Base-by-base conservation (phyloP, 2,797 vertebrate genomes). In the Coregonus suidteri region DNA sequence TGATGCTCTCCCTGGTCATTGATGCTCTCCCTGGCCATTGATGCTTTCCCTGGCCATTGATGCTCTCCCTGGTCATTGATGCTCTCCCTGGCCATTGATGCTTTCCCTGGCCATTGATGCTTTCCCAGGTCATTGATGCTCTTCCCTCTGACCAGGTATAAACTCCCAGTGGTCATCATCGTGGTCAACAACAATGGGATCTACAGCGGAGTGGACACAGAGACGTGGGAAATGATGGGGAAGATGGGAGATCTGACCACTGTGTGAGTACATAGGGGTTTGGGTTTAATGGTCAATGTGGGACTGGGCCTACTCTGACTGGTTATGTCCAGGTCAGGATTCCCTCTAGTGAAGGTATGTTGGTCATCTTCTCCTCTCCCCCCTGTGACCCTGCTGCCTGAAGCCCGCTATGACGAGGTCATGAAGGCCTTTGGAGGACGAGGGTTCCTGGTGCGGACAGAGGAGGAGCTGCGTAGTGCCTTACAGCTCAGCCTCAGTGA, bases 171-270 rank as follows among this genome's bases (percentile, higher is more conserved):
- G 56, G 81, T 99, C 76, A 91, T 99, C 85, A 96, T 99, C 0
- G 77, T 99, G 51, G 93, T 99, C n/a, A 99, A 99, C 87, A 99
- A 99, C 88, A 99, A 98, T 73, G 98, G 98, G 4, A 99, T 99
- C 89, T 99, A 99, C 89, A 95, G 94, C 72, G 98, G 98, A 72
- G 81, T 99, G 66, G 94, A 97, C 91, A 67, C 86, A 74, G 91
- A 94, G 59, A 90, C 93, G 0, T 99, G 98, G 98, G 94, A 93
- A 76, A 91, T 94, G 85, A 92, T 96, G 90, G 78, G 92, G 73
- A 93, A 95, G 83, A 91, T 92, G 91, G 95, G 95, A 82, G 96
- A 98, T 82, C 91, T 96, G 86, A 89, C 94, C 67, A 82, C 85
- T 16, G 71, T 93, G 98, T 99, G 88, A 96, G 94, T 91, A 47